Percentiles rank a stretch among this genome's conserved stretches.
These are phyloP conservation scores for Drosophila cognata DNA, from an alignment of 2,888 invertebrate genomes.

Conservation along the genomic window DNA sequence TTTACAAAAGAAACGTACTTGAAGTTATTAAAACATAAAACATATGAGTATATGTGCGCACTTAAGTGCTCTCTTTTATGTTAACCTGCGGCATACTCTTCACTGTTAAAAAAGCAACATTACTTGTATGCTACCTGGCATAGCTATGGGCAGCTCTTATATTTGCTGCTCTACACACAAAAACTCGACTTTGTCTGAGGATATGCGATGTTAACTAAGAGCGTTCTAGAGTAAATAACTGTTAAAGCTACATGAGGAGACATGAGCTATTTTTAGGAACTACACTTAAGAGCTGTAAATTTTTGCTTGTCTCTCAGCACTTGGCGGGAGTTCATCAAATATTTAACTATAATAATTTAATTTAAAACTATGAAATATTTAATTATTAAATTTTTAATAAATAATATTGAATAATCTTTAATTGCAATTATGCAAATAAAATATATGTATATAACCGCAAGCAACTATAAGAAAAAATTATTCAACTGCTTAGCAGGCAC, in stretches of 20 bases:
- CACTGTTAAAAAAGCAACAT: neutral
- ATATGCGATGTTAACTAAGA: slow-evolving; percentile 22
- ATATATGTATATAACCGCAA: neutral
- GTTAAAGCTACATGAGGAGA: neutral
- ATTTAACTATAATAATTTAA: neutral
- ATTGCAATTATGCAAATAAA: neutral
- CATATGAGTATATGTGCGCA: neutral
- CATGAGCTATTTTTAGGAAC: neutral
- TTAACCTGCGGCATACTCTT: neutral
- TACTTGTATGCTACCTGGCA: neutral
- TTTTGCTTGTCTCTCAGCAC: neutral
- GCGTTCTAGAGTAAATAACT: slow-evolving; percentile 20
- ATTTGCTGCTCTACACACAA: neutral
- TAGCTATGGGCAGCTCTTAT: neutral
- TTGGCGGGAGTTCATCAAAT: neutral
- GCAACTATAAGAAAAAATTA: neutral
- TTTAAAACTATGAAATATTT: neutral
- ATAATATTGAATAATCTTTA: neutral
- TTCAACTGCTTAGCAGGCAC: neutral
- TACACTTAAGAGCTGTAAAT: neutral
- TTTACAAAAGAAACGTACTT: slow-evolving; percentile 72
- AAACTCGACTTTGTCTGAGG: neutral
- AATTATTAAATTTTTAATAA: neutral
- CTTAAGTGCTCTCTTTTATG: neutral
- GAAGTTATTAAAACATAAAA: slow-evolving; percentile 62